Conservation (phyloP, 2,113 vertebrate genomes). For the Piaya cayana region DNA sequence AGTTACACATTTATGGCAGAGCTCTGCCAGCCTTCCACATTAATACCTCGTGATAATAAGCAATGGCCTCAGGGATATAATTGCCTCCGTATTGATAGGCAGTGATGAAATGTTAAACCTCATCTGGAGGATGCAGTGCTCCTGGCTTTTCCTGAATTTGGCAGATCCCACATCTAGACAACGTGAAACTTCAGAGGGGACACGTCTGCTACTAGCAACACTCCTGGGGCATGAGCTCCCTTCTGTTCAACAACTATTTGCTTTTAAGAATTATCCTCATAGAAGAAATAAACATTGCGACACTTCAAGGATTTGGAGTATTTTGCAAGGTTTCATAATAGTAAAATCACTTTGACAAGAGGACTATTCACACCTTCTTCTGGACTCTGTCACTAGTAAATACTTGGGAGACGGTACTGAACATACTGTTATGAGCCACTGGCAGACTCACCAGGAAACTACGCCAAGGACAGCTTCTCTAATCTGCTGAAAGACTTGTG, state of each 20-base stretch:
- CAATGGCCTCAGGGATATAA: not conserved
- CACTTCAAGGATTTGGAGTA: not conserved
- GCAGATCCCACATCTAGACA: not conserved
- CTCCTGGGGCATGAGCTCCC: not conserved
- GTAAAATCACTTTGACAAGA: not conserved
- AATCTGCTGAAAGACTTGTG: constrained; percentile 28
- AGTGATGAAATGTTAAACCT: not conserved
- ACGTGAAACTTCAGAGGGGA: not conserved
- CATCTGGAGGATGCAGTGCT: not conserved
- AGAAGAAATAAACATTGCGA: rapidly evolving
- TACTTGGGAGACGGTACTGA: constrained; percentile 24
- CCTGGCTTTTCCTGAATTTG: not conserved
- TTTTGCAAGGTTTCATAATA: not conserved
- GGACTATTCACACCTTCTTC: constrained; percentile 22
- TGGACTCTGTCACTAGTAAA: constrained; percentile 21
- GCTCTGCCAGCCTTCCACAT: constrained; percentile 1
- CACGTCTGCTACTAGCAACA: not conserved
- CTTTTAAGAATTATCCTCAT: not conserved
- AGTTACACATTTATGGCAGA: not conserved
- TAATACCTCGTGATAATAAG: not conserved
- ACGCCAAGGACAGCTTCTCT: constrained; percentile 43
- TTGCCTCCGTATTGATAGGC: not conserved
- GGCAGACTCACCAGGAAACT: not conserved
- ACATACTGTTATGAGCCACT: not conserved
- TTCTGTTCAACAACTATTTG: not conserved